Evolutionary conservation across 2,113 vertebrate genomes (phyloP).

Genomic region (Channa maculata): DNA sequence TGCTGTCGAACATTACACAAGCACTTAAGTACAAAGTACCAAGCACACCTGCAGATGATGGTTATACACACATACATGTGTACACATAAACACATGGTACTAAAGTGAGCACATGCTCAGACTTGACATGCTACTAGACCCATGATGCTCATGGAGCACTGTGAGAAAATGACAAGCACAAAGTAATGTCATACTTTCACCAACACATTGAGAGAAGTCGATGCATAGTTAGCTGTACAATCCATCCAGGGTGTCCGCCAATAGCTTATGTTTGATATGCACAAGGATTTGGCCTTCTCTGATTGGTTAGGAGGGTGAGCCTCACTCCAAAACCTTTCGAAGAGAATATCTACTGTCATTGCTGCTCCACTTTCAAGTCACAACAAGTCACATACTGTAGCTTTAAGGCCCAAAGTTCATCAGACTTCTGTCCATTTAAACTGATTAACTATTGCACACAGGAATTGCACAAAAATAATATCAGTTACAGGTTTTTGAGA

Average conservation of each 20-base stretch:
- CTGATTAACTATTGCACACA: too few species aligned
- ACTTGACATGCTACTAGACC: neutral
- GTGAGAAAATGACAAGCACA: neutral
- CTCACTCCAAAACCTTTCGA: too few species aligned
- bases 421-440: too few species aligned
- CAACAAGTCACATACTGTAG: too few species aligned
- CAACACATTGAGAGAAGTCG: neutral
- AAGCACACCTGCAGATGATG: constrained; percentile 10
- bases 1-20: constrained; percentile 29
- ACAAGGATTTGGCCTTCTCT: too few species aligned
- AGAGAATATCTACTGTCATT: too few species aligned
- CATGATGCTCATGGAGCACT: constrained; percentile 1
- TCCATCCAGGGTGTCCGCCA: neutral
- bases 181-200: neutral
- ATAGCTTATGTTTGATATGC: too few species aligned
- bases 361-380: too few species aligned
- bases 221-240: neutral
- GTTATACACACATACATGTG: neutral
- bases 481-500: neutral
- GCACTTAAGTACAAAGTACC: constrained; percentile 28
- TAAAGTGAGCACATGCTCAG: neutral
- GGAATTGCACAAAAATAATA: too few species aligned
- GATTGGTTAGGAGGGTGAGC: too few species aligned
- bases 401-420: too few species aligned
- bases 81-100: neutral